Base-by-base conservation (phyloP, 2,797 vertebrate species). In the Miopithecus talapoin region DNA sequence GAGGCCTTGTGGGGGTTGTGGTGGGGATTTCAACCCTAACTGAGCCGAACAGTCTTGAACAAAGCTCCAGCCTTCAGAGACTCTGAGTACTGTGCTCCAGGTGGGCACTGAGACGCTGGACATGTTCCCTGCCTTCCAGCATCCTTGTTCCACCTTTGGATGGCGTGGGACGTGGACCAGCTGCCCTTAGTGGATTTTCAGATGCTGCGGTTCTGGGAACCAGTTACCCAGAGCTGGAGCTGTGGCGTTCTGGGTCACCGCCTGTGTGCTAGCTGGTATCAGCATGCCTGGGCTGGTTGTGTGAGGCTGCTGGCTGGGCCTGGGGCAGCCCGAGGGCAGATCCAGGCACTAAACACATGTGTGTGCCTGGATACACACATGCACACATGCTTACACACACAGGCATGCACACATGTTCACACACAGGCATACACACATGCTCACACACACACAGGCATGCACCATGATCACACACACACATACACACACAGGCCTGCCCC, bases 231-330 rank as follows among this genome's bases (percentile, higher is more conserved):
- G 41, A 9, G 11, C 21, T 76, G 28, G 79, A 59, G 53, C 39
- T 8, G 30, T 48, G 43, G 68, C 17, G 24, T 5, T 30, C 64
- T 24, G n/a, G 89, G 86, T 70, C 36, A 1, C 30, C 9, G 1
- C 8, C 59, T 14, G 28, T 16, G 74, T 19, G 19, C 5, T 10
- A 0, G n/a, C 3, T 1, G 1, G 39, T 1, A 53, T 39, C 4
- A 16, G 46, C 12, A 14, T 21, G 30, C 72, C 24, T 19, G 2
- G 3, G 24, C 57, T 8, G 10, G 43, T 14, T 22, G 2, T 36
- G 43, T 50, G 83, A 53, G 50, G 59, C 57, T 41, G 80, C 72
- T 22, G 46, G 75, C 46, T 19, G 33, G 78, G 46, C 21, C 41
- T 3, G 24, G 64, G 11, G 39, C 17, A 5, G 22, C 75, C 14